Evolutionary conservation across 2,797 vertebrate species (phyloP), one percentile per base, ranked within the genome.

Genomic region (Cossypha niveicapilla): DNA sequence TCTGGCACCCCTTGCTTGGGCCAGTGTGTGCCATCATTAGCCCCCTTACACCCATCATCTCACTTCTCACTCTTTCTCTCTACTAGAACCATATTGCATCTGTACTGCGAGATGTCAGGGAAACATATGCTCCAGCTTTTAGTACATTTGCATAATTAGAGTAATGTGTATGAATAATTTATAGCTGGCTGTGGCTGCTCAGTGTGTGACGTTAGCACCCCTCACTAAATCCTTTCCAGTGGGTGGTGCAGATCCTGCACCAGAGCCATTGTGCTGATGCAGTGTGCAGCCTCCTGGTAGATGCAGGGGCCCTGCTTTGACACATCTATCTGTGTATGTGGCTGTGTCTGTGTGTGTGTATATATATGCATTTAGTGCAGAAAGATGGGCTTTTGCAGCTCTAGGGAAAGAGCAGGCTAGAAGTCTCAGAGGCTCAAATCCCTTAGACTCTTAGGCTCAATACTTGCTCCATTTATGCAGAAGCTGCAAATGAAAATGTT

Each of bases 121-220:
- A 97, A 98, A 97, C 98, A 98, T 98, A 98, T 98, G 98, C 97
- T 98, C 94, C 86, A 97, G 96, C 96, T 97, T 97, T 96, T 96
- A 97, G 96, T 97, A 97, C 87, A 97, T 98, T 98, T 98, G 91
- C 98, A 98, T 98, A 98, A 98, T 98, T 97, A 98, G 95, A 97
- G 96, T 98, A 98, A 98, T 98, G 97, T 97, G 95, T 97, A 98
- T 98, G 97, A 98, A 98, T 98, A 98, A 98, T 98, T 98, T 96
- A 98, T 96, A 96, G 81, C 94, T 93, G 74, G 88, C 88, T 95
- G 93, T 95, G 89, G 90, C 92, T 91, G 94, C 89, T 97, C 85
- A 37, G 70, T 57, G 73, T 84, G 73, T 96, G 88, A 95, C 85
- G 78, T 91, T 93, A 76, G 89, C 92, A 90, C 81, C 92, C 86